Base-by-base conservation (phyloP, 1,140 invertebrate species). In the Tetragonula clypearis region DNA sequence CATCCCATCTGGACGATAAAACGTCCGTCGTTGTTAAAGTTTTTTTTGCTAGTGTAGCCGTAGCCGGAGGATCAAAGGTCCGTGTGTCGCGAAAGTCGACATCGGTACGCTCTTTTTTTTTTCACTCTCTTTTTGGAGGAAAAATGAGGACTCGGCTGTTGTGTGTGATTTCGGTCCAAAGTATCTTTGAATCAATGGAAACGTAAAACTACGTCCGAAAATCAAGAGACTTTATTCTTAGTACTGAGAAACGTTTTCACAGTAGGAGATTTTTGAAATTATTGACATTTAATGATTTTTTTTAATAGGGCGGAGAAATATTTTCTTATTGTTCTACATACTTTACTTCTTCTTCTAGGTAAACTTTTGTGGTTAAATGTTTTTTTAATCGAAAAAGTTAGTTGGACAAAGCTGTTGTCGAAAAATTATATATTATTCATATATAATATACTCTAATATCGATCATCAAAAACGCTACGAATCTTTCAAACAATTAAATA, bases 21-120 rank as follows among this genome's bases (percentile, higher is more conserved):
- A 14, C 30, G 23, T 53, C 15, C 12, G 65, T 49, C 26, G 72
- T 77, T 60, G 62, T 58, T 78, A n/a, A 58, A 68, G 35, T 78
- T 83, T 76, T 30, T 41, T 55, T 19, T 23, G 41, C 5, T 66
- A 55, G 21, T 11, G 5, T 60, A 49, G 56, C 30, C 12, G 35
- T 81, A n/a, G 4, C 17, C 15, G 19, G 4, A 0, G 19, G n/a
- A 3, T 26, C 26, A 60, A 60, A 77, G 58, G 23, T 84, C 53
- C 55, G 23, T 23, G 26, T 58, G 35, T 82, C n/a, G 71, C 71
- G 69, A 86, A 75, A 65, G 71, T 65, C n/a, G 26, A 4, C 15
- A 23, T 62, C 26, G 3, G 21, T 56, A 15, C 68, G 53, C 17
- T 26, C 35, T 41, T 72, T n/a, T 41, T 72, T 14, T 41, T 73